A percentile compares a stretch with the other conserved stretches of the same genome.
phyloP scores from a whole-genome alignment of 2,113 vertebrate species.

The Onychostruthus taczanowskii region DNA sequence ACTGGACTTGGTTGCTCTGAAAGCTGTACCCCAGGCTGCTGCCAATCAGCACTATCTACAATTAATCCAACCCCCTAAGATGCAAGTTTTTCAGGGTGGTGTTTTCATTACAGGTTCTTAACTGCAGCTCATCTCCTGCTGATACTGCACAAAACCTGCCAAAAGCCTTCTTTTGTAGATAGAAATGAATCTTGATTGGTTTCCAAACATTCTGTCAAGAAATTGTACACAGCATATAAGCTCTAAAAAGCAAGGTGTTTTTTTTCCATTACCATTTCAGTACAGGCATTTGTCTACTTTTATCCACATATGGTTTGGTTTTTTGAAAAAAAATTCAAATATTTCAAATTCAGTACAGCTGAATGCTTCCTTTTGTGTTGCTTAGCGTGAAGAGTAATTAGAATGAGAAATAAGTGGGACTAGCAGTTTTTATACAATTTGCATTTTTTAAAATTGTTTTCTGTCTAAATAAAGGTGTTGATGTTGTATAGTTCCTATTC shows the following conservation, averaged over 20 bases:
- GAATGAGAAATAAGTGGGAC: background rate
- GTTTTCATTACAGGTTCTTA: conserved; percentile 39
- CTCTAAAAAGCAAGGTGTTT: background rate
- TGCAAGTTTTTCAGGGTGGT: background rate
- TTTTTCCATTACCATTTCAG: conserved; percentile 2
- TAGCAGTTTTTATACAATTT: background rate
- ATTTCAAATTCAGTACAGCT: background rate
- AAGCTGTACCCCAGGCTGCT: background rate
- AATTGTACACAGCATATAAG: background rate
- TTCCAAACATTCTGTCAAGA: conserved; percentile 31
- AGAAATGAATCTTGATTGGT: conserved; percentile 29
- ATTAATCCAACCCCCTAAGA: background rate
- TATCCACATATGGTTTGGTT: background rate
- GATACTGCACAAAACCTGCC: conserved; percentile 13
- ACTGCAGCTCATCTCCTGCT: conserved; percentile 5
- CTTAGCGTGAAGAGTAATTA: background rate
- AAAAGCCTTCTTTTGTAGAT: conserved; percentile 13
- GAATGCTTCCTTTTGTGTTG: background rate
- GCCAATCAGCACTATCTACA: background rate
- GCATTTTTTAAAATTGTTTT: background rate
- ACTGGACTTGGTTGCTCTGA: background rate
- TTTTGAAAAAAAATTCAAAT: background rate
- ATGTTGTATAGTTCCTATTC: background rate
- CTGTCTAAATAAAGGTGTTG: background rate
- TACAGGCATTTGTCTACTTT: conserved; percentile 11